Evolutionary conservation across 1,140 invertebrate species (phyloP), one percentile per base, ranked within the genome.

Genomic region (Eumaeus atala): DNA sequence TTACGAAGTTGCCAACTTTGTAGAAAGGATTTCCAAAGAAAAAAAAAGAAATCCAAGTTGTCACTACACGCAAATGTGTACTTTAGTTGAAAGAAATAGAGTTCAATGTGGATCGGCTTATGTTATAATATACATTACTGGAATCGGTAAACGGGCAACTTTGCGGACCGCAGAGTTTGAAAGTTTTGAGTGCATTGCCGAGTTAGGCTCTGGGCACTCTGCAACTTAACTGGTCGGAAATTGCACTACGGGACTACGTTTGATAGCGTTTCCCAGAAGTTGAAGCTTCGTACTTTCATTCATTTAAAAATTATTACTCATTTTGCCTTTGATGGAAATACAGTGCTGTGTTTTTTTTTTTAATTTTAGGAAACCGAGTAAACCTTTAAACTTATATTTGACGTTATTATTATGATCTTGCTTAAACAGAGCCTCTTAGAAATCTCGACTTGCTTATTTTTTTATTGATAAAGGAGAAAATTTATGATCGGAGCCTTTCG

Each of bases 201-300:
- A 59, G 57, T 59, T 59, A 59, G 56, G 56, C 49, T 50, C 56
- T 48, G 51, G 56, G 53, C 58, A 48, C 58, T 60, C 49, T 21
- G 51, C 34, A 51, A 55, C 58, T 60, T 51, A 59, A 56, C 58
- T 36, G 58, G 34, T 40, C 55, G 58, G 58, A 60, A 60, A 60
- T 60, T 59, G 58, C 49, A 52, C 54, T 58, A 60, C 52, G 48
- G 16, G 40, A 59, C 54, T 59, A 42, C 55, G 61, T 59, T 59
- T 59, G 54, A 54, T 59, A 59, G 36, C 38, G 57, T 54, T 59
- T 59, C 54, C 54, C 53, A 49, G 47, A 56, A 54, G 57, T 59
- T 53, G 51, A 53, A 53, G 51, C 51, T 21, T 38, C 18, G 42
- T 40, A 53, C 37, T 53, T 53, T 53, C 42, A 53, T 42, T 53